Conservation (phyloP, 2,888 invertebrate genomes). For the Drosophila quinaria region DNA sequence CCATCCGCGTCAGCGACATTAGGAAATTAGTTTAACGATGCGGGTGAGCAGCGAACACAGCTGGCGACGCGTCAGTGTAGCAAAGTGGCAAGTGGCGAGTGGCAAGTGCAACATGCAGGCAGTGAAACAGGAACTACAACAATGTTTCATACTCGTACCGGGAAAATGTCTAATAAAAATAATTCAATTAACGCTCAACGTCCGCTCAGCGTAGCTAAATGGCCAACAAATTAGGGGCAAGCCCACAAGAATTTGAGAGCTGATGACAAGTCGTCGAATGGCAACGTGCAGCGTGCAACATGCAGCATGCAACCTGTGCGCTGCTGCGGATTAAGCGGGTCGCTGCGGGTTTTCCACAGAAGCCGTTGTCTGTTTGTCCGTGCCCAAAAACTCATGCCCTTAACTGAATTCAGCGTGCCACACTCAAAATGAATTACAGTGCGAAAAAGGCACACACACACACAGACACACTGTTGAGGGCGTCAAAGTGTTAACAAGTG, state of each 20-base stretch:
- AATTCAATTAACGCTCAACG: slow-evolving; percentile 76
- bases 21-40: slow-evolving; percentile 75
- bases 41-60: slow-evolving; percentile 69
- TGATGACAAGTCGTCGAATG: slow-evolving; percentile 63
- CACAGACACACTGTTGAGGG: slow-evolving; percentile 55
- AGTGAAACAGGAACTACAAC: slow-evolving; percentile 8
- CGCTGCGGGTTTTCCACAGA: slow-evolving; percentile 65
- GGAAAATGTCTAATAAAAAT: slow-evolving; percentile 74
- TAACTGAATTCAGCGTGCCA: slow-evolving; percentile 11
- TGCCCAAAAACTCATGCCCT: slow-evolving; percentile 4
- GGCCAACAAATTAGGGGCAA: slow-evolving; percentile 74
- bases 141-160: slow-evolving; percentile 38
- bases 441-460: slow-evolving; percentile 58
- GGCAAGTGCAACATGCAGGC: slow-evolving; percentile 21
- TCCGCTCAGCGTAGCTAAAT: slow-evolving; percentile 63
- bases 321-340: slow-evolving; percentile 60
- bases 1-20: slow-evolving; percentile 51
- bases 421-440: slow-evolving; percentile 69
- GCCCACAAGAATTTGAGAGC: slow-evolving; percentile 72
- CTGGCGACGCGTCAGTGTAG: slow-evolving; percentile 46
- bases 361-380: slow-evolving; percentile 18
- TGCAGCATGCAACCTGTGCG: slow-evolving; percentile 48
- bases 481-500: slow-evolving; percentile 84
- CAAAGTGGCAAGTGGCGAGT: slow-evolving; percentile 30
- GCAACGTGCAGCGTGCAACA: slow-evolving; percentile 33